Evolutionary conservation across 2,113 vertebrate species (phyloP).

Genomic region (Meleagris gallopavo): DNA sequence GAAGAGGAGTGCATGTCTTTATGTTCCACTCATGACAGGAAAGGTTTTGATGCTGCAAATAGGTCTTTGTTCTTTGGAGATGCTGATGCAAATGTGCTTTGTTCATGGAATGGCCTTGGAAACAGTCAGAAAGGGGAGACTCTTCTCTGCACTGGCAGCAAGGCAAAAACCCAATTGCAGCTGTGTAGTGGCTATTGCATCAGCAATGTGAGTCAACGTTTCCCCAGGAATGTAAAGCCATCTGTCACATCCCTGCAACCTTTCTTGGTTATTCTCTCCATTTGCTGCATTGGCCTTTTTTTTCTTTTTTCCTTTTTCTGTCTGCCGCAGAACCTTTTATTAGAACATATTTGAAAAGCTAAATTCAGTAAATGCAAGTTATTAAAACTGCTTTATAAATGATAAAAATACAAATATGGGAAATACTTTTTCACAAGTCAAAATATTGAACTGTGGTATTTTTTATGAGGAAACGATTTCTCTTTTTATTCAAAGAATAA

Average conservation of each 20-base stretch:
- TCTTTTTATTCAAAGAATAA: neutral
- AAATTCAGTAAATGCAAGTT: neutral
- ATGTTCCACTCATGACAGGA: neutral
- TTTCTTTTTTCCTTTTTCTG: neutral
- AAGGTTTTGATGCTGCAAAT: neutral
- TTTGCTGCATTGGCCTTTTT: neutral
- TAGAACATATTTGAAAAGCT: neutral
- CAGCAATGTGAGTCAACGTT: neutral
- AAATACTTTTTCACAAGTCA: neutral
- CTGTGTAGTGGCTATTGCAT: neutral
- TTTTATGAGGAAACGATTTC: neutral
- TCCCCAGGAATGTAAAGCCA: neutral
- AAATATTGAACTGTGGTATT: neutral
- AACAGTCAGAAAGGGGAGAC: neutral
- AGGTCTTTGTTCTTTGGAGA: neutral
- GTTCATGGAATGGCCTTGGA: neutral
- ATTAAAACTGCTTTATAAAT: neutral
- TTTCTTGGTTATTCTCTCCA: neutral
- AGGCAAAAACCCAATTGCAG: neutral
- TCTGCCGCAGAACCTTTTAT: neutral
- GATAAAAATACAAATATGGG: neutral
- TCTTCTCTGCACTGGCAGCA: accelerated
- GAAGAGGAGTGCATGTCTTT: neutral
- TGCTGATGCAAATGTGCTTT: neutral
- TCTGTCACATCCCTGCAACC: neutral